These are phyloP conservation scores for Drosophila ogumai DNA, from an alignment of 1,140 invertebrate species.

Conservation along the genomic window DNA sequence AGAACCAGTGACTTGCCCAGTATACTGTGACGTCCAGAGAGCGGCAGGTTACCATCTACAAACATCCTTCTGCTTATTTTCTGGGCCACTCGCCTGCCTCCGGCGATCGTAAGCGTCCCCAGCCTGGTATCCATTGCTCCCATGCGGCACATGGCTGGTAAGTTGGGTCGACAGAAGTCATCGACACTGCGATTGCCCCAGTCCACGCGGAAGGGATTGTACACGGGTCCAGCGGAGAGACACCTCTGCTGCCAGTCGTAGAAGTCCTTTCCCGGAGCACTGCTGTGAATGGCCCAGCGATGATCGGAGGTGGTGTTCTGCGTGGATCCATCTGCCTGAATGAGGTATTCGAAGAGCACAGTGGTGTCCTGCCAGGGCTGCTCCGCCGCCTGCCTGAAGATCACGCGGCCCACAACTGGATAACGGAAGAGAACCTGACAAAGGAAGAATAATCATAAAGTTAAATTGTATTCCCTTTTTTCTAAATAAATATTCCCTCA, in stretches of 20 bases:
- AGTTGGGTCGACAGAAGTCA: constrained; percentile 86
- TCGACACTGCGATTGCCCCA: constrained; percentile 85
- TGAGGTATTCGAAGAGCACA: constrained; percentile 90
- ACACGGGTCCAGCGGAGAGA: constrained; percentile 91
- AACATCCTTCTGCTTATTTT: constrained; percentile 90
- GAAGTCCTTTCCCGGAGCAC: constrained; percentile 91
- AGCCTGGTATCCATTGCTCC: constrained; percentile 90
- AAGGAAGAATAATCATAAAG: rapidly evolving
- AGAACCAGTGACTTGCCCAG: constrained; percentile 94
- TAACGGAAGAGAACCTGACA: constrained; percentile 89
- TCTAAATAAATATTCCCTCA: neutral
- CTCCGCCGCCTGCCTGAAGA: constrained; percentile 93
- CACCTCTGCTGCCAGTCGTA: constrained; percentile 96
- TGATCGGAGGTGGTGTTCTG: constrained; percentile 92
- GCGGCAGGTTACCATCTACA: constrained; percentile 91
- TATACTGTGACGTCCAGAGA: constrained; percentile 91
- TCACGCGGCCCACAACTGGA: constrained; percentile 94
- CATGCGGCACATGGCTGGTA: constrained; percentile 88
- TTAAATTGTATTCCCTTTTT: neutral
- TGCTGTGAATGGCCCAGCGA: constrained; percentile 89
- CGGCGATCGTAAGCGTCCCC: constrained; percentile 90
- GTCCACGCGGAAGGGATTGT: constrained; percentile 92
- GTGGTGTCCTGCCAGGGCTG: constrained; percentile 93
- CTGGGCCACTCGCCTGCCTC: constrained; percentile 88
- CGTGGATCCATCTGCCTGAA: constrained; percentile 94